These are phyloP conservation scores for Hyphantria cunea DNA, from an alignment of 1,140 invertebrate genomes.

Conservation along the genomic window DNA sequence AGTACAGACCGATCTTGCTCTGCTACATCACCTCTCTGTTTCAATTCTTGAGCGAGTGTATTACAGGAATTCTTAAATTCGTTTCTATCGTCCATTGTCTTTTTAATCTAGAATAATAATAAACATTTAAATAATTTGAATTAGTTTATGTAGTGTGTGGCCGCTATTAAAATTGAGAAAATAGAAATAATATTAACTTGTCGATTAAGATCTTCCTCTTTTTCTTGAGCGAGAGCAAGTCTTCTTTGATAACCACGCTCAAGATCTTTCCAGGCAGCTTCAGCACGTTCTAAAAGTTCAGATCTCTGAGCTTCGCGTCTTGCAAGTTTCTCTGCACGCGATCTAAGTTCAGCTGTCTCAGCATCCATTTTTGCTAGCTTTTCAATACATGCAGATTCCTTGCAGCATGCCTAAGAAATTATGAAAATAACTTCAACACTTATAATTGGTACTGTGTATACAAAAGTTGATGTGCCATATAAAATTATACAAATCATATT, in stretches of 20 bases:
- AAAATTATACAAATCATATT: no score
- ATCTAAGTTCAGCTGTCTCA: constrained; percentile 48
- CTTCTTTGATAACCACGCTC: constrained; percentile 62
- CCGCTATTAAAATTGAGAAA: no score
- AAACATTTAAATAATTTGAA: neutral
- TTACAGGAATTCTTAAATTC: constrained; percentile 46
- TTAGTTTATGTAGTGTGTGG: no score
- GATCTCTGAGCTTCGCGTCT: constrained; percentile 54
- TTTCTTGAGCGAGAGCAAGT: constrained; percentile 51
- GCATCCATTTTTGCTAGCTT: constrained; percentile 48
- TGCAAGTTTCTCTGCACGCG: constrained; percentile 48
- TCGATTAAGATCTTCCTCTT: constrained; percentile 56
- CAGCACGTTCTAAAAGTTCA: constrained; percentile 61
- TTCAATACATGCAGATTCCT: constrained; percentile 48
- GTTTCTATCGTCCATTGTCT: constrained; percentile 59
- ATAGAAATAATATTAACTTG: constrained; percentile 41
- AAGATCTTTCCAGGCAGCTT: constrained; percentile 66
- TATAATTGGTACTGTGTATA: no score
- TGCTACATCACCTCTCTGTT: constrained; percentile 35
- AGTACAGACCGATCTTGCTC: constrained; percentile 46
- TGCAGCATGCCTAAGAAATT: constrained; percentile 49
- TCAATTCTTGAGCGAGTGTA: constrained; percentile 43
- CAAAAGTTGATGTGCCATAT: no score
- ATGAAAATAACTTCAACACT: constrained; percentile 3
- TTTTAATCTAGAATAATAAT: constrained; percentile 49